Conservation (phyloP, 2,888 invertebrate genomes). For the Drosophila robusta region DNA sequence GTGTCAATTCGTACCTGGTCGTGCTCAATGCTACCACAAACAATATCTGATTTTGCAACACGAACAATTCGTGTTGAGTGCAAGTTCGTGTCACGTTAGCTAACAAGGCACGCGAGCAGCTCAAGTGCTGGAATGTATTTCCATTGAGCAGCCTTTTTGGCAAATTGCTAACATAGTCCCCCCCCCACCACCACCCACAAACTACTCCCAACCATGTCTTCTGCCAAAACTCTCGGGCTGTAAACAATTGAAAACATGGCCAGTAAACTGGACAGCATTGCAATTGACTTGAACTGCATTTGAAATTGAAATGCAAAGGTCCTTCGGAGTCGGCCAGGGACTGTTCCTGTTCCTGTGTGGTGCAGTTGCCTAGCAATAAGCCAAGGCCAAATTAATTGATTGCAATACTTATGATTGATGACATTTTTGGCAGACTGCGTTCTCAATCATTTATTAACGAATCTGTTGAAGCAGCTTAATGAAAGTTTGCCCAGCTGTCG, state of each 20-base stretch:
- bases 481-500: slow-evolving; percentile 52
- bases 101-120: slow-evolving; percentile 8
- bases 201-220: not conserved
- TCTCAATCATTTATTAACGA: slow-evolving; percentile 75
- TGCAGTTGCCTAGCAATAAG: slow-evolving; percentile 54
- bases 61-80: not conserved
- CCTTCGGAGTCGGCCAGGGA: slow-evolving; percentile 1
- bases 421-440: slow-evolving; percentile 65
- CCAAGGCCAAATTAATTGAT: slow-evolving; percentile 70
- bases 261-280: slow-evolving; percentile 44
- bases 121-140: slow-evolving; percentile 28
- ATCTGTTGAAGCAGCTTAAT: slow-evolving; percentile 67
- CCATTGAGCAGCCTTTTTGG: slow-evolving; percentile 42
- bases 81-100: slow-evolving; percentile 17
- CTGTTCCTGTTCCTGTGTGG: not conserved
- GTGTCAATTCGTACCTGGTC: too few relatives aligned
- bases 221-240: slow-evolving; percentile 3
- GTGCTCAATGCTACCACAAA: too few relatives aligned
- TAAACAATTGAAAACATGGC: slow-evolving; percentile 45
- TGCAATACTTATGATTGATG: slow-evolving; percentile 73
- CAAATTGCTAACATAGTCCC: slow-evolving; percentile 55
- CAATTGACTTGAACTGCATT: slow-evolving; percentile 68
- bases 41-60: too few relatives aligned
- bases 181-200: not conserved
- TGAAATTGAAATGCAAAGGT: slow-evolving; percentile 53